Evolutionary conservation across 2,888 invertebrate species (phyloP), one percentile per base, ranked within the genome.

Genomic region (Pristionchus fissidentatus): DNA sequence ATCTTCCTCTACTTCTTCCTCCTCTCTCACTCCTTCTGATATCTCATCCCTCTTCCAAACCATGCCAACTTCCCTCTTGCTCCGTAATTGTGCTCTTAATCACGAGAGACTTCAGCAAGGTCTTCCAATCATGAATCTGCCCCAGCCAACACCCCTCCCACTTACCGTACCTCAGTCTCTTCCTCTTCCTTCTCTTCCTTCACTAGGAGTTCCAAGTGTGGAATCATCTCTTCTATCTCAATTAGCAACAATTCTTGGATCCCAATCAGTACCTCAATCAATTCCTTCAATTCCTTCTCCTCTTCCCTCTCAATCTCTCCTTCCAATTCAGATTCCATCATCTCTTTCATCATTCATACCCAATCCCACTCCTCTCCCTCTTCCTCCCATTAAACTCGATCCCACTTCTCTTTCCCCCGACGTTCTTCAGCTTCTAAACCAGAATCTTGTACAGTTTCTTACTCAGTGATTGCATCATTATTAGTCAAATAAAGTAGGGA

Each of bases 101-200:
- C 77, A 77, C 41, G 52, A 77, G 4, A 35, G 77, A 32, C 46
- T 77, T 19, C 77, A 77, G 52, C n/a, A 77, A 22, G 77, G 77
- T 35, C 77, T 77, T 52, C 77, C 77, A 46, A 43, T 73, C 15
- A n/a, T 73, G 3, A 43, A 43, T 73, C 43, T 73, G 26, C 29
- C 41, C n/a, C 73, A 73, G 26, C 38, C 66, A 3, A 38, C 35
- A 29, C 38, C 41, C 38, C 73, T n/a, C n/a, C 43, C 41, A 35
- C 62, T 35, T 62, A 62, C 62, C 43, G 41, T 43, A 26, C 32
- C 77, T n/a, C n/a, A n/a, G n/a, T n/a, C n/a, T n/a, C n/a, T n/a
- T n/a, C n/a, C n/a, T n/a, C n/a, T n/a, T n/a, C n/a, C n/a, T n/a
- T n/a, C n/a, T 29, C 49, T 52, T 52, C 52, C 77, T 49, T 49